Percentiles rank a stretch among this genome's conserved stretches.
These are phyloP conservation scores for Phengaris arion DNA, from an alignment of 2,888 invertebrate species.

Conservation along the genomic window DNA sequence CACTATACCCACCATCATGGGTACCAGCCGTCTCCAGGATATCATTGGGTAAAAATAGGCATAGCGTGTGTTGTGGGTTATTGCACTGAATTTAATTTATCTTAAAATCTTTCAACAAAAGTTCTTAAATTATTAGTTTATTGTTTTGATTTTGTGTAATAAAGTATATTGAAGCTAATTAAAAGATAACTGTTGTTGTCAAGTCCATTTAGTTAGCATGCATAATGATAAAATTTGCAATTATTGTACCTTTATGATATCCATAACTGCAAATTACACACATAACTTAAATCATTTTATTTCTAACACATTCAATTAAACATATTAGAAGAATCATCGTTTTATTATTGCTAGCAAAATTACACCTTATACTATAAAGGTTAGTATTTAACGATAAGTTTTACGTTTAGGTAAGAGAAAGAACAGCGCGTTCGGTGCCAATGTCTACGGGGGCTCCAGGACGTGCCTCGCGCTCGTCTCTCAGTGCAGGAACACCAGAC, in stretches of 20 bases:
- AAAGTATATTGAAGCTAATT: conserved; percentile 43
- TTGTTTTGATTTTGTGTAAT: conserved; percentile 58
- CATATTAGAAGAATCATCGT: neutral
- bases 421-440: conserved; percentile 93
- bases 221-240: conserved; percentile 37
- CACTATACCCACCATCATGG: conserved; percentile 82
- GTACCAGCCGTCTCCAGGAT: conserved; percentile 86
- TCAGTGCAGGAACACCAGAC: conserved; percentile 93
- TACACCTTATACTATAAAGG: neutral
- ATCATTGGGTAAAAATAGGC: conserved; percentile 85
- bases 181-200: conserved; percentile 33
- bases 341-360: conserved; percentile 20
- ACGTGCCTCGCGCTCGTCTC: conserved; percentile 86
- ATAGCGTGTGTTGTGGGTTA: conserved; percentile 38
- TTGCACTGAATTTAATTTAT: conserved; percentile 31
- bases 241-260: neutral
- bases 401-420: conserved; percentile 89
- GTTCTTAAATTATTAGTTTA: conserved; percentile 47
- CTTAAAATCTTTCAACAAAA: conserved; percentile 52
- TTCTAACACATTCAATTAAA: neutral
- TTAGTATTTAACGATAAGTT: conserved; percentile 28
- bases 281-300: neutral
- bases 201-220: conserved; percentile 62
- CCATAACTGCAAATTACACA: neutral
- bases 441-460: conserved; percentile 84